Percentiles rank a stretch among this genome's conserved stretches.
Conservation (phyloP, 2,113 vertebrate species). For the Loxodonta africana region DNA sequence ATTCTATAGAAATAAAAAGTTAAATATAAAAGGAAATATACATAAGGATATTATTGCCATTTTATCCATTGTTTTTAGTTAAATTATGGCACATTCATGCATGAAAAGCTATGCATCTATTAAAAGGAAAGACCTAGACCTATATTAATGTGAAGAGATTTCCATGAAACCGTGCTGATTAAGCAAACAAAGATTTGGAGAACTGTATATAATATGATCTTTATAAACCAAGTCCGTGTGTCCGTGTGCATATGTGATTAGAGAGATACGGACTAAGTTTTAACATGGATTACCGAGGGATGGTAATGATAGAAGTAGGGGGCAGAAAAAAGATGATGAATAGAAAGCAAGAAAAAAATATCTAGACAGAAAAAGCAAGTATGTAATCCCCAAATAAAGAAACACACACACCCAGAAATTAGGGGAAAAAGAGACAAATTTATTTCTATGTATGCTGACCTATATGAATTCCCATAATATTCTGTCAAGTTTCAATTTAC, state of each 20-base stretch:
- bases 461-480: not conserved
- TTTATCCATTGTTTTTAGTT: not conserved
- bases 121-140: not conserved
- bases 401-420: not conserved
- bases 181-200: conserved; percentile 40
- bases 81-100: not conserved
- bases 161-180: not conserved
- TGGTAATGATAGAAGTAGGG: not conserved
- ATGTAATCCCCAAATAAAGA: not conserved
- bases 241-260: not conserved
- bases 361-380: not conserved
- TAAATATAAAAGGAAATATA: not conserved
- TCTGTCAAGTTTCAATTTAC: conserved; percentile 17
- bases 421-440: not conserved
- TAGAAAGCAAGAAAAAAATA: not conserved
- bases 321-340: not conserved
- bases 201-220: not conserved
- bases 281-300: not conserved
- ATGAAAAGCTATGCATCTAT: not conserved
- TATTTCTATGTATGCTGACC: not conserved
- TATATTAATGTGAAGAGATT: not conserved
- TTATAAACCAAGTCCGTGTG: not conserved
- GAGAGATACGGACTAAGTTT: not conserved
- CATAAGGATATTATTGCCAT: not conserved
- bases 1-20: not conserved